Conservation (phyloP, 2,797 vertebrate species). For the Paguma larvata region DNA sequence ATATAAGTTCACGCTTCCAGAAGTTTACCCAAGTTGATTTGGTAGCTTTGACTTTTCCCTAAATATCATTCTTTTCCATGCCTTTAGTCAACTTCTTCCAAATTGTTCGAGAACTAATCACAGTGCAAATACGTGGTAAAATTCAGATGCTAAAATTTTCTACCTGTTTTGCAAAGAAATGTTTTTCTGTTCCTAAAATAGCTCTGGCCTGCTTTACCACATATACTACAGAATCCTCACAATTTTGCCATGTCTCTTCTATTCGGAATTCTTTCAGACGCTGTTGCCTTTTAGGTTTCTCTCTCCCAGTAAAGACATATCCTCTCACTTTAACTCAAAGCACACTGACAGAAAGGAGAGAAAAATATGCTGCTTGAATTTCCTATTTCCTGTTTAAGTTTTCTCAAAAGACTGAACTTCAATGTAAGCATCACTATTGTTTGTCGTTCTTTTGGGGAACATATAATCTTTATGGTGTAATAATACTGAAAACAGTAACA, state of each 20-base stretch:
- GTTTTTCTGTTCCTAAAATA: conserved; percentile 58
- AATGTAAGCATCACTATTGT: not conserved
- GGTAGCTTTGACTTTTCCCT: conserved; percentile 37
- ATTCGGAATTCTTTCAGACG: conserved; percentile 53
- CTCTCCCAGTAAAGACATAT: not conserved
- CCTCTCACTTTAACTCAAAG: conserved; percentile 45
- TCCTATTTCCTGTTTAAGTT: conserved; percentile 7
- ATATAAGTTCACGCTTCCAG: not conserved
- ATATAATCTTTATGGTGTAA: not conserved
- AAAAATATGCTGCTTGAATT: not conserved
- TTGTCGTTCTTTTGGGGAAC: conserved; percentile 40
- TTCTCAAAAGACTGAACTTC: conserved; percentile 45
- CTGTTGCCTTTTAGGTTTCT: conserved; percentile 66
- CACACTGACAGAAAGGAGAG: not conserved
- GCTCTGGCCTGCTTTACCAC: conserved; percentile 34
- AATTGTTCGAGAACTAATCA: conserved; percentile 31
- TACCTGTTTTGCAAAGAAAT: conserved; percentile 69
- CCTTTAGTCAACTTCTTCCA: conserved; percentile 44
- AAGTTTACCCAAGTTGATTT: conserved; percentile 31
- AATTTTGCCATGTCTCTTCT: conserved; percentile 10
- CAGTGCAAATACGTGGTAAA: conserved; percentile 55
- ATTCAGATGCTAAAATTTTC: conserved; percentile 30
- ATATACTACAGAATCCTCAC: conserved; percentile 60
- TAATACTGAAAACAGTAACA: not conserved
- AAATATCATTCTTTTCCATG: conserved; percentile 49